phyloP scores from a whole-genome alignment of 2,797 vertebrate genomes.

The Phalloptychus januarius region DNA sequence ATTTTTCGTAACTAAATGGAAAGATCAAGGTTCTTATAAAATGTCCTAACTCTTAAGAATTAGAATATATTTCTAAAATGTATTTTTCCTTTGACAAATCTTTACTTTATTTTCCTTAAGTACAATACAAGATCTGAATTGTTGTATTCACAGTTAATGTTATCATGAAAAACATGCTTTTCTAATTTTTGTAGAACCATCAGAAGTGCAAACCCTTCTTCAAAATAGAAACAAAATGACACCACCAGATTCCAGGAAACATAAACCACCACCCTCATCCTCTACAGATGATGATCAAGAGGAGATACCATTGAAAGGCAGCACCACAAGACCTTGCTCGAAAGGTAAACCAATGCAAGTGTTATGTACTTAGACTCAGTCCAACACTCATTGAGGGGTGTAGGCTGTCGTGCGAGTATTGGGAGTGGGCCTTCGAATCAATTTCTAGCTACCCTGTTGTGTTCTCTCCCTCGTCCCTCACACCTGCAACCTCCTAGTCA shows the following conservation, averaged over 20 bases:
- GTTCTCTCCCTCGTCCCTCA: too few relatives aligned
- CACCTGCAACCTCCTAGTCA: too few relatives aligned
- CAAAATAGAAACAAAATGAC: neutral
- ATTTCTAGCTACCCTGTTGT: too few relatives aligned
- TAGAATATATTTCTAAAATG: neutral
- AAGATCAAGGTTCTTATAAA: too few relatives aligned
- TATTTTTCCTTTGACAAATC: neutral
- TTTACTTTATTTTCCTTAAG: neutral
- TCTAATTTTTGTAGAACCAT: neutral
- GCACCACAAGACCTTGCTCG: neutral
- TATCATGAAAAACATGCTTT: neutral
- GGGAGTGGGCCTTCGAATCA: too few relatives aligned
- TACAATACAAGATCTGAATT: neutral
- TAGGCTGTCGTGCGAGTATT: too few relatives aligned
- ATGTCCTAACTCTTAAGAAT: neutral
- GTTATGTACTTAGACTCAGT: too few relatives aligned
- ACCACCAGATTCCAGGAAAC: too few relatives aligned
- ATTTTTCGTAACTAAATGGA: too few relatives aligned
- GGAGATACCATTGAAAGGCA: neutral
- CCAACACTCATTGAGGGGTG: too few relatives aligned
- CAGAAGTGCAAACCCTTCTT: neutral
- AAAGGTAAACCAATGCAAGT: conserved; percentile 1
- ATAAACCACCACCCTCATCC: neutral
- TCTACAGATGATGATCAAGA: conserved; percentile 9
- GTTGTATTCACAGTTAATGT: neutral